Conservation (phyloP, 2,113 vertebrate genomes). For the Aldabrachelys gigantea region DNA sequence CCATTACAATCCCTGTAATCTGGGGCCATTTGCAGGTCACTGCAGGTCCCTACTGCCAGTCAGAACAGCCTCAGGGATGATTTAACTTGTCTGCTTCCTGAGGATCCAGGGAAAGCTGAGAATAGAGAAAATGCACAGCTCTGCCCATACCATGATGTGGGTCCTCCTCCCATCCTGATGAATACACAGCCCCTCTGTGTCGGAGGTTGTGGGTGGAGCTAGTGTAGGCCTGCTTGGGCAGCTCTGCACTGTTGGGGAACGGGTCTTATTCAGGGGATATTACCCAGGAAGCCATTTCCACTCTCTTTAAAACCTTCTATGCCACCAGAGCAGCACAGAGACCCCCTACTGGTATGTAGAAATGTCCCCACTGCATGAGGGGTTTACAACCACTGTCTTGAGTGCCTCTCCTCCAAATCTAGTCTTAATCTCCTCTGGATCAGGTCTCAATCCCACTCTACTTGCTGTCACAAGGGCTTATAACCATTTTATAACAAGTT, state of each 20-base stretch:
- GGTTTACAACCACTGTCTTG: too few relatives aligned
- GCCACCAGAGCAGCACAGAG: not conserved
- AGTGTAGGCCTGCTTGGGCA: fast-evolving
- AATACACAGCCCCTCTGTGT: fast-evolving
- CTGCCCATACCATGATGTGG: fast-evolving
- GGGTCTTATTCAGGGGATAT: not conserved
- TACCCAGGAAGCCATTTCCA: not conserved
- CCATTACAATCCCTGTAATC: fast-evolving
- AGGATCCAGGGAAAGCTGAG: fast-evolving
- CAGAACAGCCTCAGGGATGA: fast-evolving
- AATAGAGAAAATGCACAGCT: not conserved
- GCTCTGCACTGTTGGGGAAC: fast-evolving
- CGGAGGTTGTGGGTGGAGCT: fast-evolving
- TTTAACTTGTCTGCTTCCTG: not conserved
- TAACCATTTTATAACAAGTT: not conserved
- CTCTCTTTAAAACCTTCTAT: not conserved
- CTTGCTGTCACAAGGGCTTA: too few relatives aligned
- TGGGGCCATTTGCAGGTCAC: not conserved
- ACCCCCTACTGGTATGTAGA: too few relatives aligned
- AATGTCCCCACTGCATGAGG: too few relatives aligned
- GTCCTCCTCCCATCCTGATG: not conserved
- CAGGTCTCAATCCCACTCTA: too few relatives aligned
- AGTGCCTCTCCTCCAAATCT: too few relatives aligned
- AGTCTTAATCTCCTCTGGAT: too few relatives aligned
- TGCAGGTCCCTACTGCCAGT: fast-evolving